Percentiles rank a stretch among this genome's conserved stretches.
Conservation (phyloP, 2,113 vertebrate genomes). For the Oryzias woworae region DNA sequence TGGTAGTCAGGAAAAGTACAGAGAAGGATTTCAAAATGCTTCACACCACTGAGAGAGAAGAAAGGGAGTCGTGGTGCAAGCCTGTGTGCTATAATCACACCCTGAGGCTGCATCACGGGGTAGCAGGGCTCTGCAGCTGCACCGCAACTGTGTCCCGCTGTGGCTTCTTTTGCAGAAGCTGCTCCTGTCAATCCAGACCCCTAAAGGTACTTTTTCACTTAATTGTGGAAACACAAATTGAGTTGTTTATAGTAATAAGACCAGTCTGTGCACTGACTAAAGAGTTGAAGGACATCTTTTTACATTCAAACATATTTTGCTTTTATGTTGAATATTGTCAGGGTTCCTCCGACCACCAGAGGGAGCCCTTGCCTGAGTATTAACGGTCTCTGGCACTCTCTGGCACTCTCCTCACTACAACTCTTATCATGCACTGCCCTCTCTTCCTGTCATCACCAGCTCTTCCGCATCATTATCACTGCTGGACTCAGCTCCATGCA, state of each 20-base stretch:
- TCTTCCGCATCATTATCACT: too few relatives aligned
- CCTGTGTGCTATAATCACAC: slow-evolving; percentile 14
- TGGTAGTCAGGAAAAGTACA: background rate
- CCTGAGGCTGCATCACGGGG: slow-evolving; percentile 6
- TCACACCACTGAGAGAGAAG: background rate
- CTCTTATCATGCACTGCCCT: too few relatives aligned
- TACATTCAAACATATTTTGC: too few relatives aligned
- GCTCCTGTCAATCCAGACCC: background rate
- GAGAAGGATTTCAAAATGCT: background rate
- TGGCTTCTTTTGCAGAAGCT: slow-evolving; percentile 2
- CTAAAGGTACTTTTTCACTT: background rate
- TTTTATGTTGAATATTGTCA: too few relatives aligned
- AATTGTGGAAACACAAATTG: background rate
- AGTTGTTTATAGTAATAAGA: background rate
- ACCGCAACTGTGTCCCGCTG: background rate
- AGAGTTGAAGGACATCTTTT: too few relatives aligned
- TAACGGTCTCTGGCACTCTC: too few relatives aligned
- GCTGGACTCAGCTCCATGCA: too few relatives aligned
- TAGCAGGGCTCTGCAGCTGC: background rate
- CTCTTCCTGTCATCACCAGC: too few relatives aligned
- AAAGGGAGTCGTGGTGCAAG: background rate
- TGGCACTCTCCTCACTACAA: too few relatives aligned
- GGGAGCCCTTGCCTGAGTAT: too few relatives aligned
- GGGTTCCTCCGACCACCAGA: too few relatives aligned
- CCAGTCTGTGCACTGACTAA: background rate